phyloP scores from a whole-genome alignment of 2,888 invertebrate genomes.

The Luperina nickerlii region DNA sequence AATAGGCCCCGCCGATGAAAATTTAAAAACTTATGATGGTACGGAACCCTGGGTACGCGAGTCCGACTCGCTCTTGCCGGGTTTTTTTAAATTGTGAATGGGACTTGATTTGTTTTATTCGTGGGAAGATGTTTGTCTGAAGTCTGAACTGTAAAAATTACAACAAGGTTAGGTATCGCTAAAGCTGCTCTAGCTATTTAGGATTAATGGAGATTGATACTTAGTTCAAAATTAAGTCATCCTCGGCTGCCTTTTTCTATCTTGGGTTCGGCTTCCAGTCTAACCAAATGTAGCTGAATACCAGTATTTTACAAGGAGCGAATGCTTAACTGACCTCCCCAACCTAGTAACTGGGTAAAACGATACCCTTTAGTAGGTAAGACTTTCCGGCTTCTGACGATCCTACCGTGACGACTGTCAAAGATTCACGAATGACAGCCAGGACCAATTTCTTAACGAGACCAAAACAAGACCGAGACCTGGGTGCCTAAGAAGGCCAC shows the following conservation, averaged over 20 bases:
- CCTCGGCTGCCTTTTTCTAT: neutral
- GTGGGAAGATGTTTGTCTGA: neutral
- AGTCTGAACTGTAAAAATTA: neutral
- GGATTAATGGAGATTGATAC: neutral
- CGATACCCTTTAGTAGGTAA: neutral
- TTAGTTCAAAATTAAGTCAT: neutral
- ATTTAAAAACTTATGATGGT: no score
- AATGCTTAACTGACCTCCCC: neutral
- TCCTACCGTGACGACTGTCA: no score
- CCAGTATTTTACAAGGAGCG: neutral
- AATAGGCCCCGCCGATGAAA: no score
- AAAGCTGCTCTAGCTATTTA: neutral
- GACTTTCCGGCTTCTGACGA: neutral
- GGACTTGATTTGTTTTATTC: neutral
- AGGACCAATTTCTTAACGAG: neutral
- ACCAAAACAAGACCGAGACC: no score
- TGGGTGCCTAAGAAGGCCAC: no score
- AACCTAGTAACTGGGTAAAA: neutral
- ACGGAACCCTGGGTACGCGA: no score
- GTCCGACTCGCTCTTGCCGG: no score
- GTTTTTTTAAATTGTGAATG: constrained; percentile 6
- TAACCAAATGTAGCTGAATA: neutral
- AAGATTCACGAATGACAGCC: neutral
- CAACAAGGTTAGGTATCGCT: neutral
- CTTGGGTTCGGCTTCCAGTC: neutral